Conservation (phyloP, 2,113 vertebrate species). For the Bos taurus region ARS-UCD2.0 NC_037357.1:56496001-56496500, state of each 20-base stretch:
- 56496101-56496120: slow-evolving; percentile 2
- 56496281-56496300: neutral
- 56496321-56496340: neutral
- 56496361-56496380: neutral
- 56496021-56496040: neutral
- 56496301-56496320: neutral
- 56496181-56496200: neutral
- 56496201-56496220: neutral
- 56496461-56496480: neutral
- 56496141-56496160: neutral
- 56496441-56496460: slow-evolving; percentile 19
- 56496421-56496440: neutral
- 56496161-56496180: neutral
- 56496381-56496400: slow-evolving; percentile 7
- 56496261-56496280: neutral
- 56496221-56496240: neutral
- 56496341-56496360: neutral
- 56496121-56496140: neutral
- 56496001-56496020: neutral
- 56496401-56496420: neutral
- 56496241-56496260: neutral
- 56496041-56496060: slow-evolving; percentile 31
- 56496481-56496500: slow-evolving; percentile 10
- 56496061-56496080: neutral
- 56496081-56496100: slow-evolving; percentile 27